Percentiles rank a stretch among this genome's conserved stretches.
These are phyloP conservation scores for Slavum lentiscoides DNA, from an alignment of 2,888 invertebrate species.

Conservation along the genomic window DNA sequence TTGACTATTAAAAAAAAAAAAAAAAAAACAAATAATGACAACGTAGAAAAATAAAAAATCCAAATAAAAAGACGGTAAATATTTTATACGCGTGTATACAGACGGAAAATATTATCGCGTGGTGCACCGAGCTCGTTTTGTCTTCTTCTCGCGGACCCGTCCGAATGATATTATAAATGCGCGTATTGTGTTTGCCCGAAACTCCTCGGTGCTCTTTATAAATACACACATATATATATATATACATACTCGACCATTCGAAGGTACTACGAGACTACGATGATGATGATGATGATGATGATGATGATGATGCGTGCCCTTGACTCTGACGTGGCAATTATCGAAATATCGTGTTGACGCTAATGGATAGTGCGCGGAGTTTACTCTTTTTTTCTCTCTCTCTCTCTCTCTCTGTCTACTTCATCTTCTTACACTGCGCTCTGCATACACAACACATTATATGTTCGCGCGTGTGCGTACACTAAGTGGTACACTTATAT, in stretches of 20 bases:
- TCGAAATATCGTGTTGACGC: slow-evolving; percentile 48
- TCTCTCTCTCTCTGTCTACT: not conserved
- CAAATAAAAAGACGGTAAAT: slow-evolving; percentile 16
- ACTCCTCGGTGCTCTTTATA: slow-evolving; percentile 8
- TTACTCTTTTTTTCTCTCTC: not conserved
- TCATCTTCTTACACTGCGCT: not conserved
- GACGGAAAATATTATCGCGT: not conserved
- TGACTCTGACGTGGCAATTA: slow-evolving; percentile 52
- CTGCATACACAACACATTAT: slow-evolving; percentile 15
- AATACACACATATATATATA: too few species aligned
- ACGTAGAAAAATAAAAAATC: slow-evolving; percentile 17
- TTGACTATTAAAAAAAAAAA: slow-evolving; percentile 23
- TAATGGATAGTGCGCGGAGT: slow-evolving; percentile 40
- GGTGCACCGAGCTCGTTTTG: not conserved
- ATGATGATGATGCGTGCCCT: slow-evolving; percentile 33
- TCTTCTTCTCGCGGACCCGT: slow-evolving; percentile 1
- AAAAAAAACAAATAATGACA: slow-evolving; percentile 36
- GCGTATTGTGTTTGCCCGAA: slow-evolving; percentile 30
- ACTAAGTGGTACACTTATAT: not conserved
- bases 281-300: slow-evolving; percentile 5
- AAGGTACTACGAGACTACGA: not conserved
- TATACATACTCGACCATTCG: not conserved
- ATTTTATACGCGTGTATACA: not conserved
- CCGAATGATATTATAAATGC: slow-evolving; percentile 21
- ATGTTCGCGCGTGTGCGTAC: not conserved